Base-by-base conservation (phyloP, 2,797 vertebrate species). In the Leptatherina wallacei region DNA sequence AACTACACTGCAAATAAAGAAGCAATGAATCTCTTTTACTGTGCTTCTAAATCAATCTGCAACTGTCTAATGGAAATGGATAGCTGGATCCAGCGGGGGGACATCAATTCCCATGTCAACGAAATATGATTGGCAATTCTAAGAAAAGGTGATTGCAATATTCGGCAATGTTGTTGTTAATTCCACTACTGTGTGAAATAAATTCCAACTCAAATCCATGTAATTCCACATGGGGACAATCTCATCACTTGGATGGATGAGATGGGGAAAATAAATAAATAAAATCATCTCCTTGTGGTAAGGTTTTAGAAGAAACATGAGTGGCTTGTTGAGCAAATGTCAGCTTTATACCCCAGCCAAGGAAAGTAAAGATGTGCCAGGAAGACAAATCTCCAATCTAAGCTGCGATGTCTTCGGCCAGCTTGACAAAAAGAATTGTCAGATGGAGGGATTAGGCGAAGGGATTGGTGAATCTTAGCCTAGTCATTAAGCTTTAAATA, bases 401-500 rank as follows among this genome's bases (percentile, higher is more conserved):
- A 38, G 78, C 59, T 12, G 62, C 38, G 69, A 44, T 51, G 75
- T 83, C 68, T 87, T 62, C 10, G 82, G 81, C 71, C 79, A 76
- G 74, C 75, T 73, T 80, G 85, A 79, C 85, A 82, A 83, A 87
- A 86, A 77, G 86, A 80, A 85, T 65, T 63, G 78, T 92, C 86
- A 90, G 85, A 89, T 88, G 87, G 83, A 80, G 59, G 80, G 85
- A 71, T 90, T 91, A 81, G 75, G 73, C 69, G 7, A 6, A 47
- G 20, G 44, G 44, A 47, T 47, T n/a, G 72, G 71, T 69, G 82
- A 83, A 85, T 86, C 85, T 81, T 78, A 73, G 85, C 79, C 62
- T 72, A 75, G 71, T 90, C 88, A 90, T 91, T 89, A 89, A 74
- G 89, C 88, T 85, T 89, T 89, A 88, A 91, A 92, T 86, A 84